Evolutionary conservation across 2,113 vertebrate genomes (phyloP), one percentile per base, ranked within the genome.

Genomic region (Sylvilagus bachmani): DNA sequence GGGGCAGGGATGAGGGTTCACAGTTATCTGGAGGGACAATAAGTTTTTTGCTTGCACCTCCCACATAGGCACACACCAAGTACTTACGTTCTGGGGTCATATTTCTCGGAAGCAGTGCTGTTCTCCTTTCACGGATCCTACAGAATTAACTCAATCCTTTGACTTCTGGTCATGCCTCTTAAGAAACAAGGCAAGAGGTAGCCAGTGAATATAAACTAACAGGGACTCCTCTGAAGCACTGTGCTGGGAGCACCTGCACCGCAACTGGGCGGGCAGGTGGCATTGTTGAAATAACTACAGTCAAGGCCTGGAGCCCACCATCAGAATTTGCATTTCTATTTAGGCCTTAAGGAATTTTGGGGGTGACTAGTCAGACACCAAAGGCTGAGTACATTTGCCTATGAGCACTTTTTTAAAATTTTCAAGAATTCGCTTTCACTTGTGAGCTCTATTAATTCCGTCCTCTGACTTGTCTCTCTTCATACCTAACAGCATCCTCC

Each of bases 381-480:
- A 77, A 93, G 69, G 3, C 62, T 75, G 66, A 92, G 33, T 49
- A 74, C 24, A 36, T 92, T 17, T 84, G 58, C 55, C 79, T 92
- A 36, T 51, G 66, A 80, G 58, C 70, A 83, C 13, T 31, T 77
- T 58, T 79, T 71, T 66, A 62, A 96, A 93, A 91, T 51, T 84
- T 66, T 13, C 61, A 64, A 70, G 64, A 94, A 92, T 95, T 64
- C 25, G 21, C 95, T 95, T 92, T 91, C 69, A 79, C 77, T 90
- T 88, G 25, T 77, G 71, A 96, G 70, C 82, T 88, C 74, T 78
- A 85, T 96, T 97, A 95, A 97, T 96, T 88, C 66, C 69, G 21
- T 89, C 95, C 84, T 95, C 93, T 95, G 74, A 81, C 87, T 96
- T 11, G 4, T 62, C 74, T 96, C 86, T 94, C 92, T 95, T 95